Evolutionary conservation across 2,113 vertebrate species (phyloP).

Genomic region (Tupaia chinensis): DNA sequence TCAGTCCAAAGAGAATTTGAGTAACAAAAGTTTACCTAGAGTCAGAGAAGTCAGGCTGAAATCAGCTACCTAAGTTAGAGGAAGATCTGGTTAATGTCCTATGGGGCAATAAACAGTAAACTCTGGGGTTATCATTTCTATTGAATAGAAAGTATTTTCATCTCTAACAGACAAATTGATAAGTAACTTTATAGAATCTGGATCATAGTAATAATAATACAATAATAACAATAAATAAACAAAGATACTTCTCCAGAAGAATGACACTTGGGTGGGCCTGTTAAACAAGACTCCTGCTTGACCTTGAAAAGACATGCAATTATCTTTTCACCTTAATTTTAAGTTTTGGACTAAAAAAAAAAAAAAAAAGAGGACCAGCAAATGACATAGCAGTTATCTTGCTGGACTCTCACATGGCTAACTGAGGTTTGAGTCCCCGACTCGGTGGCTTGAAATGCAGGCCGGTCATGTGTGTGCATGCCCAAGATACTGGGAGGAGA

Average conservation of each 20-base stretch:
- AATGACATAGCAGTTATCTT: too few relatives aligned
- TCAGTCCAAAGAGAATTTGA: background rate
- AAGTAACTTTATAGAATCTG: background rate
- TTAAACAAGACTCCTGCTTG: background rate
- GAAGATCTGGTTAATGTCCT: background rate
- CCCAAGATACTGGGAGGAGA: too few relatives aligned
- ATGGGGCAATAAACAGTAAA: background rate
- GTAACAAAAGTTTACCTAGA: background rate
- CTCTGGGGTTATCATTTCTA: background rate
- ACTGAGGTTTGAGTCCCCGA: too few relatives aligned
- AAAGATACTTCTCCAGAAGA: background rate
- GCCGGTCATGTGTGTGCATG: too few relatives aligned
- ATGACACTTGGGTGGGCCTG: background rate
- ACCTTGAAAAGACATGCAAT: background rate
- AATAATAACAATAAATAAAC: background rate
- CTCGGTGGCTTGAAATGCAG: too few relatives aligned
- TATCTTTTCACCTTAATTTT: slow-evolving; percentile 3
- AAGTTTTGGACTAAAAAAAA: background rate
- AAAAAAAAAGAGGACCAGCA: too few relatives aligned
- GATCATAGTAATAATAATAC: background rate
- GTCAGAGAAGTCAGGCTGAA: background rate
- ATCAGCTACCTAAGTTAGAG: background rate
- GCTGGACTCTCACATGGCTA: too few relatives aligned
- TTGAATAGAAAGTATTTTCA: background rate
- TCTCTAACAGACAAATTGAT: slow-evolving; percentile 10